Percentiles rank a stretch among this genome's conserved stretches.
Evolutionary conservation across 2,797 vertebrate genomes (phyloP).

Genomic region (Loriculus beryllinus): DNA sequence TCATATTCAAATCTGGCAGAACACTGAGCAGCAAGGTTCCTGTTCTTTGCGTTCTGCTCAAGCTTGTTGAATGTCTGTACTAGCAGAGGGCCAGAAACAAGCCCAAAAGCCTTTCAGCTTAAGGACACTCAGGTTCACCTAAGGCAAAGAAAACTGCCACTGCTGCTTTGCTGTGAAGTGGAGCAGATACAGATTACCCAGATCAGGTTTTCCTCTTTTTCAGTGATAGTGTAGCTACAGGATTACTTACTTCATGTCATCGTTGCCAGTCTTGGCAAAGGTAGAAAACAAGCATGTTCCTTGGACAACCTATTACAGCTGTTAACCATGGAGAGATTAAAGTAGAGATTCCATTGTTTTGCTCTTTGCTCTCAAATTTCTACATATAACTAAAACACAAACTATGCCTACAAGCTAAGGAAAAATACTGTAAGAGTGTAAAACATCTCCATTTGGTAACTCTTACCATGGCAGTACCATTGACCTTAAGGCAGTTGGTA

Average conservation of each 20-base stretch:
- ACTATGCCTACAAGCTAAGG: neutral
- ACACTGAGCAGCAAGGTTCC: neutral
- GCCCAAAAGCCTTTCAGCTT: neutral
- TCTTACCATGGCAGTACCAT: neutral
- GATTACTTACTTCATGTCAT: neutral
- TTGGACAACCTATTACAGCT: neutral
- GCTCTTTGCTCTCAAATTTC: neutral
- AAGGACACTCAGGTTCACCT: neutral
- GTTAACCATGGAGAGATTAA: neutral
- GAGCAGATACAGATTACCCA: neutral
- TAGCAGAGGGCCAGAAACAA: neutral
- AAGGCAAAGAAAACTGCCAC: neutral
- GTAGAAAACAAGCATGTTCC: neutral
- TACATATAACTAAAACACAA: neutral
- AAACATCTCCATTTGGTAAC: neutral
- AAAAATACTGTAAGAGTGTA: neutral
- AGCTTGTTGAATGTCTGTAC: neutral
- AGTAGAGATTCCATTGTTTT: neutral
- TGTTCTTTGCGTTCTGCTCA: neutral
- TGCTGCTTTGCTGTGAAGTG: neutral
- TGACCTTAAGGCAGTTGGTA: neutral
- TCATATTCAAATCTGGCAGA: neutral
- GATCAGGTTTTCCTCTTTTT: neutral
- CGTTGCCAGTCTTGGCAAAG: neutral
- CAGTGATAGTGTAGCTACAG: neutral